Evolutionary conservation across 2,113 vertebrate genomes (phyloP).

Genomic region (Candoia aspera): DNA sequence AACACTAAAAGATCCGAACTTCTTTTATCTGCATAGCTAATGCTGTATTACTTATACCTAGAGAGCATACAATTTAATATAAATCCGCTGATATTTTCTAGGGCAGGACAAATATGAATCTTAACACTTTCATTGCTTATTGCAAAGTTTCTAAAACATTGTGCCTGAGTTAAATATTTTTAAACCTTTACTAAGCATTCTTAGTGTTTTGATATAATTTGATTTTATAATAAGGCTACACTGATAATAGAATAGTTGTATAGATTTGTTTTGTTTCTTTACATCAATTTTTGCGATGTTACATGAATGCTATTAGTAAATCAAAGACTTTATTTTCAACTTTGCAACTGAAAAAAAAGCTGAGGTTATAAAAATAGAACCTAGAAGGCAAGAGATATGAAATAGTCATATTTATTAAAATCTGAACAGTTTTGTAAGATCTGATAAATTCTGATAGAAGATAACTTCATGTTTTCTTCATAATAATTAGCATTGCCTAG

Average conservation of each 20-base stretch:
- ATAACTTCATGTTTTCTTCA: conserved; percentile 10
- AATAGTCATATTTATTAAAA: neutral
- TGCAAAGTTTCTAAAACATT: neutral
- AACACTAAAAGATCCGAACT: neutral
- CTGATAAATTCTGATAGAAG: conserved; percentile 2
- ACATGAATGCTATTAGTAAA: neutral
- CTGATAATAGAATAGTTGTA: neutral
- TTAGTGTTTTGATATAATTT: neutral
- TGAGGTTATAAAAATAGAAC: neutral
- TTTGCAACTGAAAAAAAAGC: neutral
- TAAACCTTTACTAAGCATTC: neutral
- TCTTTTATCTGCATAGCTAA: neutral
- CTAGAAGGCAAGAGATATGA: neutral
- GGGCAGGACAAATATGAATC: neutral
- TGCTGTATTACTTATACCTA: neutral
- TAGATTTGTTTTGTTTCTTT: neutral
- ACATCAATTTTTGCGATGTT: neutral
- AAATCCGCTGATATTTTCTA: neutral
- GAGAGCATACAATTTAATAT: neutral
- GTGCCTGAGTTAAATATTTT: neutral
- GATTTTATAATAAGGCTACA: neutral
- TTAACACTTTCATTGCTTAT: neutral
- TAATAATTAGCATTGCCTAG: neutral
- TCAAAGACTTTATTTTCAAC: neutral
- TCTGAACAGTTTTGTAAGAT: neutral